phyloP scores from a whole-genome alignment of 64 coral and sea anemone genomes.

The Montipora sp. region DNA sequence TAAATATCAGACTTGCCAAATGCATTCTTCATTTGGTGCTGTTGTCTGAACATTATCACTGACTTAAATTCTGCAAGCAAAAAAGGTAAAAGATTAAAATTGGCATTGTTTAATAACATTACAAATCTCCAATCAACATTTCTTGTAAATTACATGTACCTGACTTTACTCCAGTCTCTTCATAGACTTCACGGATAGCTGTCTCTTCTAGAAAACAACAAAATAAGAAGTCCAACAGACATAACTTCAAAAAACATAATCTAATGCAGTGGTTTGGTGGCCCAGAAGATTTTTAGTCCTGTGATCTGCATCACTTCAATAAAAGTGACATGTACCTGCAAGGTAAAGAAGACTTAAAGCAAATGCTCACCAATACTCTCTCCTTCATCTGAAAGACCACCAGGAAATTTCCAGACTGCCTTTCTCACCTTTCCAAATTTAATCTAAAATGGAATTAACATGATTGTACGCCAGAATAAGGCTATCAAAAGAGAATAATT shows the following conservation, averaged over 20 bases:
- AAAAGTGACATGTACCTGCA: background rate
- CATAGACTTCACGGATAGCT: slow-evolving; percentile 84
- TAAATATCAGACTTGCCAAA: slow-evolving; percentile 90
- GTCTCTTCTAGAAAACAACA: slow-evolving; percentile 57
- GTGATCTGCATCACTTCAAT: background rate
- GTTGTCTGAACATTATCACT: slow-evolving; percentile 83
- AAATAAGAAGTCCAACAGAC: background rate
- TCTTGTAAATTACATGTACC: slow-evolving; percentile 21
- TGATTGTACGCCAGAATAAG: too few relatives aligned
- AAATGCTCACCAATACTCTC: slow-evolving; percentile 80
- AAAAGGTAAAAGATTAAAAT: background rate
- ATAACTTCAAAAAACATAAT: background rate
- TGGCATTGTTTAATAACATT: too few relatives aligned
- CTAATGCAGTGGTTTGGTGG: too few relatives aligned
- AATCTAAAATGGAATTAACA: slow-evolving; percentile 32
- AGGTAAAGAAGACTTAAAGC: background rate
- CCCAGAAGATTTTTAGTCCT: background rate
- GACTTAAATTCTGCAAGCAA: slow-evolving; percentile 79
- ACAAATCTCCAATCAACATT: too few relatives aligned
- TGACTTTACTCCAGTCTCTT: slow-evolving; percentile 87
- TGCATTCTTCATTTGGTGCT: slow-evolving; percentile 82
- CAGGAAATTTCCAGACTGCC: slow-evolving; percentile 91
- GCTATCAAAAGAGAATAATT: background rate
- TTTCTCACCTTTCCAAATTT: slow-evolving; percentile 70
- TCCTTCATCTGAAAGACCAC: slow-evolving; percentile 90